Evolutionary conservation across 2,888 invertebrate genomes (phyloP), one percentile per base, ranked within the genome.

Genomic region (Podotricha telesiphe): DNA sequence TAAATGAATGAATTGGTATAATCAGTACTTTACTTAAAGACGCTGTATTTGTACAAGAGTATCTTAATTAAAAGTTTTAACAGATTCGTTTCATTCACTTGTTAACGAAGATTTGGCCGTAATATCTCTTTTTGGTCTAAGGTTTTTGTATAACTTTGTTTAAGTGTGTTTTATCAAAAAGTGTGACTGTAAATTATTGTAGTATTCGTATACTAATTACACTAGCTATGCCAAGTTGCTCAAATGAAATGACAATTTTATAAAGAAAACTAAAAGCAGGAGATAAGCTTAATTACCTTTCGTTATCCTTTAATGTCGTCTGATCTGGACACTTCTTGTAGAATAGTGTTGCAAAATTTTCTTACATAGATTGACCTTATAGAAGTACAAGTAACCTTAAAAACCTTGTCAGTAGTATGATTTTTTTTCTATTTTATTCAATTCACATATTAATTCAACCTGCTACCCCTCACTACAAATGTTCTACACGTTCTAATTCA

Each of bases 401-500:
- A n/a, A n/a, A n/a, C n/a, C n/a, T n/a, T n/a, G n/a, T n/a, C n/a
- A n/a, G n/a, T n/a, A n/a, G n/a, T n/a, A n/a, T n/a, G n/a, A n/a
- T n/a, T n/a, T 37, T 37, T 7, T 4, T 37, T 37, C 37, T 37
- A 7, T 8, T 37, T 8, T 37, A 37, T 6, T 8, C 3, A 50
- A 13, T 50, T 11, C 13, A 2, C 17, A 7, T 8, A 7, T 8
- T 0, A 53, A n/a, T 28, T 3, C n/a, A 34, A 53, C n/a, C 53
- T n/a, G n/a, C 4, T 28, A 34, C 20, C 13, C 11, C 2, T 48
- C 20, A 50, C 3, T 4, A 20, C 2, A 1, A 13, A 50, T 19
- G 10, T 19, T 7, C 42, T 17, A 58, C 62, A 65, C 56, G 65
- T 59, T 67, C 69, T 69, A 53, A 62, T 61, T 28, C 15, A 56